Conservation (phyloP, 2,888 invertebrate species). For the Tribolium freemani region DNA sequence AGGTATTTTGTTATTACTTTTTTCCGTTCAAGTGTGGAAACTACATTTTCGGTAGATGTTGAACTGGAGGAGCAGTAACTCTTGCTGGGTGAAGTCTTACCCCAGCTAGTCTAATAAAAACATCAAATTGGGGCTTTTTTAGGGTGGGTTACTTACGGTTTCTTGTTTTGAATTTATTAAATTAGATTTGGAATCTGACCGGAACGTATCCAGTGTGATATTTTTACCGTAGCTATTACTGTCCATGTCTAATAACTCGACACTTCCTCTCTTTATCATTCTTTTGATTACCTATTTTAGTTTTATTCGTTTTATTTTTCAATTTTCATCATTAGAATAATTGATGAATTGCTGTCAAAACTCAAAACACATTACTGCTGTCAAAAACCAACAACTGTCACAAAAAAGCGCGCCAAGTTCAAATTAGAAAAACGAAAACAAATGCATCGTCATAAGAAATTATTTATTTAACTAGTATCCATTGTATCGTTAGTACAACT, state of each 20-base stretch:
- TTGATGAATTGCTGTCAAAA: constrained; percentile 5
- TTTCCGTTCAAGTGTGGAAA: constrained; percentile 72
- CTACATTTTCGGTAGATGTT: constrained; percentile 75
- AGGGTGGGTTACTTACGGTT: constrained; percentile 73
- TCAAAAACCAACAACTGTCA: not conserved
- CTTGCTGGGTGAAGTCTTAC: constrained; percentile 75
- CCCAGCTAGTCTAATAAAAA: constrained; percentile 71
- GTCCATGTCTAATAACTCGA: constrained; percentile 77
- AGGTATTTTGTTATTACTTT: constrained; percentile 52
- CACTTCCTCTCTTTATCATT: constrained; percentile 76
- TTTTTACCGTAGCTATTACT: constrained; percentile 77
- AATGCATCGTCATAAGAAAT: not conserved
- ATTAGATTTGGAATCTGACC: constrained; percentile 88
- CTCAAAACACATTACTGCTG: not conserved
- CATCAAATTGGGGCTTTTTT: not conserved
- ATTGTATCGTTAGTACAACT: not conserved
- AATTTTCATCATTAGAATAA: not conserved
- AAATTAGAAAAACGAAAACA: not conserved
- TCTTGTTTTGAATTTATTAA: constrained; percentile 88
- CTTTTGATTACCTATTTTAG: too few relatives aligned
- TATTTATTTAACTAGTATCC: constrained; percentile 12
- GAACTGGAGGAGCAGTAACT: constrained; percentile 76
- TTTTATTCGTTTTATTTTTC: constrained; percentile 12
- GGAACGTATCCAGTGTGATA: constrained; percentile 84
- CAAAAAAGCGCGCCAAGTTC: not conserved